A percentile compares a stretch with the other conserved stretches of the same genome.
These are phyloP conservation scores for Eupsittula cactorum DNA, from an alignment of 2,113 vertebrate genomes.

Conservation along the genomic window DNA sequence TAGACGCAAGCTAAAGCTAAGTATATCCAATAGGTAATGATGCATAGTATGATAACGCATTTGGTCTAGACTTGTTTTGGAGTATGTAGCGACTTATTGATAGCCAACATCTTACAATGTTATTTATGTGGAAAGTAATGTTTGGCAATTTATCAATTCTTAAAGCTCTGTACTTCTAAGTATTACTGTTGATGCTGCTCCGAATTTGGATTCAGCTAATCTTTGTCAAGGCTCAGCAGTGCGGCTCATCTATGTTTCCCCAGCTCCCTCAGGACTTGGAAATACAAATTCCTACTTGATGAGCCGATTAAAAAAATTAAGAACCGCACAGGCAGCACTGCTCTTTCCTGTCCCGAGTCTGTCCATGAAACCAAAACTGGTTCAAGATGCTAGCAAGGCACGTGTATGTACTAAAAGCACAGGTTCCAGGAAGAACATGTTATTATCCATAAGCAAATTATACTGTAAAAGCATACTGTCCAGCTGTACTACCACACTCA, in stretches of 20 bases:
- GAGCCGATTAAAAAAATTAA: neutral
- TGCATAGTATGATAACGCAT: neutral
- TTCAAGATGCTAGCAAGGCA: neutral
- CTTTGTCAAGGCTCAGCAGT: conserved; percentile 34
- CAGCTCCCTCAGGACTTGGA: neutral
- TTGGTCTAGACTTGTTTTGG: neutral
- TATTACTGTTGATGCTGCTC: neutral
- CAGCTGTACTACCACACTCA: neutral
- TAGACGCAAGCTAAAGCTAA: neutral
- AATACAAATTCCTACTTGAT: neutral
- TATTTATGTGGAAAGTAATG: neutral
- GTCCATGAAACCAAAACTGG: neutral
- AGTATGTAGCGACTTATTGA: neutral
- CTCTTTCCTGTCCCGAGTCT: neutral
- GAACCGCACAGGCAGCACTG: neutral
- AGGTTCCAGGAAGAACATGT: neutral
- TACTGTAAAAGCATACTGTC: neutral
- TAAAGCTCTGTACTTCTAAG: neutral
- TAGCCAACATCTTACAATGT: neutral
- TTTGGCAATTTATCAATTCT: neutral
- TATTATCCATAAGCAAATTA: neutral
- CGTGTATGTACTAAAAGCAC: fast-evolving
- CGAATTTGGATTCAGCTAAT: neutral
- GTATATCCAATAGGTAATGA: neutral
- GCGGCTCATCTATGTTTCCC: neutral